phyloP scores from a whole-genome alignment of 2,888 invertebrate genomes.

The Tetragnatha montana region DNA sequence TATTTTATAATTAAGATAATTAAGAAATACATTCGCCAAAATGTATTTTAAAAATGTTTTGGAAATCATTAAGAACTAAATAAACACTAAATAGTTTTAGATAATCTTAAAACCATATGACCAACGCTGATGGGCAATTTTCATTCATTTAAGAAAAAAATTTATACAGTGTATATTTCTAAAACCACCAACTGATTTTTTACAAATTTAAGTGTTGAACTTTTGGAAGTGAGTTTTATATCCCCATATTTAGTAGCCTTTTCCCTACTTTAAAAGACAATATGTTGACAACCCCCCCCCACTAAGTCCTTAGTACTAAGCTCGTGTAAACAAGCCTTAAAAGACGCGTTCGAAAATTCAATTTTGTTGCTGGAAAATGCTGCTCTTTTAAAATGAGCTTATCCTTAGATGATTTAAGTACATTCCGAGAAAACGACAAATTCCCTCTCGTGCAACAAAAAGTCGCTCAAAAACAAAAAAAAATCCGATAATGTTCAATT shows the following conservation, averaged over 20 bases:
- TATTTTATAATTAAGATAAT: no score
- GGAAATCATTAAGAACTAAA: no score
- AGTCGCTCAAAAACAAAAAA: background rate
- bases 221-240: background rate
- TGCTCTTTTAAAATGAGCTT: slow-evolving; percentile 45
- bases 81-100: no score
- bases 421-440: slow-evolving; percentile 26
- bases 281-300: slow-evolving; percentile 8
- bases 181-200: background rate
- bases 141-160: no score
- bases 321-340: slow-evolving; percentile 7
- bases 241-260: background rate
- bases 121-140: no score
- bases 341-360: slow-evolving; percentile 25
- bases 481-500: background rate
- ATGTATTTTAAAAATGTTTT: no score
- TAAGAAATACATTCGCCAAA: no score
- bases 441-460: slow-evolving; percentile 1
- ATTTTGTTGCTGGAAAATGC: slow-evolving; percentile 8
- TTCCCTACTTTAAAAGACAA: slow-evolving; percentile 3
- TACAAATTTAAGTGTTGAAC: background rate
- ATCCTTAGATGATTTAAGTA: slow-evolving; percentile 41
- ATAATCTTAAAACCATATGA: no score
- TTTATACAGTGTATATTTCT: no score
- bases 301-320: background rate